A percentile compares a stretch with the other conserved stretches of the same genome.
Evolutionary conservation across 2,113 vertebrate genomes (phyloP).

Genomic region (Chaenocephalus aceratus): DNA sequence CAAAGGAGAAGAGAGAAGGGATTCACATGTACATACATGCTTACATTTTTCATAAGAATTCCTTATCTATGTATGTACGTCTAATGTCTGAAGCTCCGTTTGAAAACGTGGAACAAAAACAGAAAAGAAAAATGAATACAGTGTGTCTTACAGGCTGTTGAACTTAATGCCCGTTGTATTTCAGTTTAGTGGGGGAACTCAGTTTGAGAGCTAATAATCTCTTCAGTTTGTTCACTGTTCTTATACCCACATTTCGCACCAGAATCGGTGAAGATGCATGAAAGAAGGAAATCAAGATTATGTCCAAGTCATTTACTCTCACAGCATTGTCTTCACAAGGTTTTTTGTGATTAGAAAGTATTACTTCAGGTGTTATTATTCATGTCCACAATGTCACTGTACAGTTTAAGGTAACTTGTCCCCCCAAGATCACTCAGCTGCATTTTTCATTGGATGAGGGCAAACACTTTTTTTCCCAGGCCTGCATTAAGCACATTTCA

Average conservation of each 20-base stretch:
- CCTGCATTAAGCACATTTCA: conserved; percentile 33
- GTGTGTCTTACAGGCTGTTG: conserved; percentile 15
- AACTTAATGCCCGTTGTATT: conserved; percentile 3
- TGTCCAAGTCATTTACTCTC: conserved; percentile 20
- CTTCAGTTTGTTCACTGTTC: conserved; percentile 38
- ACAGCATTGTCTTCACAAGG: conserved; percentile 12
- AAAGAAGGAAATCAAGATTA: conserved; percentile 27
- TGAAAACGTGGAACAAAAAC: conserved; percentile 26
- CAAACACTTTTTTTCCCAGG: conserved; percentile 10
- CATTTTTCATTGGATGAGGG: not conserved
- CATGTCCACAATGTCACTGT: conserved; percentile 5
- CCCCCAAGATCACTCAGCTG: conserved; percentile 5
- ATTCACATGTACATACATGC: conserved; percentile 73
- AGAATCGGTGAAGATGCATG: conserved; percentile 53
- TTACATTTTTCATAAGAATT: conserved; percentile 63
- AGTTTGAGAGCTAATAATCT: conserved; percentile 36
- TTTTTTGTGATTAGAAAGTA: conserved; percentile 23
- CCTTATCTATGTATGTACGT: conserved; percentile 47
- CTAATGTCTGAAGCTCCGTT: conserved; percentile 40
- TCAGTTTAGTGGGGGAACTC: conserved; percentile 24
- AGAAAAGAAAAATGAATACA: conserved; percentile 10
- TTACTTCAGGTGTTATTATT: conserved; percentile 22
- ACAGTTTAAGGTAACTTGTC: conserved; percentile 39
- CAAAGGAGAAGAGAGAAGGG: conserved; percentile 47
- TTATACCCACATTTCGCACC: conserved; percentile 14